A percentile compares a stretch with the other conserved stretches of the same genome.
These are phyloP conservation scores for Syngnathus rostellatus DNA, from an alignment of 2,797 vertebrate genomes.

Conservation along the genomic window DNA sequence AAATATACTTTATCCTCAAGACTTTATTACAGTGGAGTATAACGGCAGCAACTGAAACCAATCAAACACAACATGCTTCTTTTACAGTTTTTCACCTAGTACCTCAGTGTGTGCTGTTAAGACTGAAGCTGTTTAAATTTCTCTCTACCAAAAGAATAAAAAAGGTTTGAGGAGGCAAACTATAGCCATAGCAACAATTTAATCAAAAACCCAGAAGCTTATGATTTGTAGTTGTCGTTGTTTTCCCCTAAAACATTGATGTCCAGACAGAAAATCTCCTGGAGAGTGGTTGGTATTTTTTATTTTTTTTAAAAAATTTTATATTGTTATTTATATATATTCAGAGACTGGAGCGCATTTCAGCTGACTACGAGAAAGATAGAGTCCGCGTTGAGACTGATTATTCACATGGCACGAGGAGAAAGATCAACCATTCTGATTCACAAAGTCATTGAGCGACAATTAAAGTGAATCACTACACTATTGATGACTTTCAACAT, in stretches of 20 bases:
- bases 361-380: no score
- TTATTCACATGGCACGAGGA: no score
- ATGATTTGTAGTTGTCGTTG: background rate
- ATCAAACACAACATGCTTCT: background rate
- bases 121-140: background rate
- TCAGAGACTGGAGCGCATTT: no score
- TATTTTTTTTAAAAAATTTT: no score
- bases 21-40: background rate
- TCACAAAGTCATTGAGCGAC: no score
- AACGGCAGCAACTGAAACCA: background rate
- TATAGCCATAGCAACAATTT: background rate
- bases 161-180: background rate
- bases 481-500: no score
- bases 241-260: background rate
- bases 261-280: background rate
- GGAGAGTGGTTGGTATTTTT: background rate
- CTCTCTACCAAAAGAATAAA: background rate
- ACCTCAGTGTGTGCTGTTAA: background rate
- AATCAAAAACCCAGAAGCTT: background rate
- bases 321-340: no score
- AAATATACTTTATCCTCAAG: constrained; percentile 4
- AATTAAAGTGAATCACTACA: no score
- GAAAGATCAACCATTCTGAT: no score
- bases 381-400: no score
- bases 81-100: background rate